Evolutionary conservation across 2,888 invertebrate species (phyloP), one percentile per base, ranked within the genome.

Genomic region (Homarus gammarus): DNA sequence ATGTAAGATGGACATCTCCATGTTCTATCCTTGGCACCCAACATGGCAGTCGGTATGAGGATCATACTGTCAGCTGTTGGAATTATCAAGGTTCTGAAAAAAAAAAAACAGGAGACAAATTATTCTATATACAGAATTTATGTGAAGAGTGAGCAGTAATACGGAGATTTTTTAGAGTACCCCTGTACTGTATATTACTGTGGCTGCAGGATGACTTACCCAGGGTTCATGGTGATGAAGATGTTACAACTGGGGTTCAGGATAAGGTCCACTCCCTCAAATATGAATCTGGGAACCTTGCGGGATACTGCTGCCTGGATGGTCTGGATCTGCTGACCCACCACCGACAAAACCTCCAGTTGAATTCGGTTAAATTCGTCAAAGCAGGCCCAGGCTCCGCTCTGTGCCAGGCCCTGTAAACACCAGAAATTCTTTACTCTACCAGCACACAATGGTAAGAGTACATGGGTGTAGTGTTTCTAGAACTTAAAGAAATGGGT

Each of bases 321-420:
- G 94, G 81, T 82, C 15, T 73, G 82, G 36, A 91, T 87, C 94
- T 97, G 97, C 93, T 97, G 97, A 0, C 97, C 97, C 84, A 97
- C 96, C 0, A 97, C 97, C 56, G 97, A 97, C 92, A 97, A 94
- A 68, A 97, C 97, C 94, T 97, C 97, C 68, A 97, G 95, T 93
- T 97, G 97, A 93, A 97, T 97, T 91, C 97, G 95, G 94, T 99
- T 98, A 94, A 99, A 98, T 93, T 97, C 97, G 93, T 97, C 97
- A 93, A 98, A 97, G 94, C 97, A 97, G 0, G 96, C 96, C 97
- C 97, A 97, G 0, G 97, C 97, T 8, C 97, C 97, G 91, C 96
- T 96, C 1, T 96, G 95, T 1, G 97, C 97, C 82, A 97, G 94
- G 0, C 97, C 98, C 94, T 97, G 86, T 2, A 40, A 64, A 18